These are phyloP conservation scores for Cynaeus angustus DNA, from an alignment of 2,888 invertebrate species.

Conservation along the genomic window DNA sequence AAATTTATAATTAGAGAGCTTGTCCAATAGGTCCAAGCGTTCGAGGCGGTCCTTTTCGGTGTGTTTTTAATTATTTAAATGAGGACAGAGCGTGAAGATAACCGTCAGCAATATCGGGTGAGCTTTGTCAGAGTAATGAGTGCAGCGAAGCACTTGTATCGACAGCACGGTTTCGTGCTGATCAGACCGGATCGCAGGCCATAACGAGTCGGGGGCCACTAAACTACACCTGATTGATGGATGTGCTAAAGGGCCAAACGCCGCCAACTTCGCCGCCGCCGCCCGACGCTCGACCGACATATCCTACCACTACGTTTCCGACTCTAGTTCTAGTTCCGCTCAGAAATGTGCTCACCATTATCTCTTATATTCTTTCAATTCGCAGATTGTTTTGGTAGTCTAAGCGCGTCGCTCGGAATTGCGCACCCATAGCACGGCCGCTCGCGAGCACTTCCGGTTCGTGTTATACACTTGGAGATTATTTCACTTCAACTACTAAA, in stretches of 20 bases:
- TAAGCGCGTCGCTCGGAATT: conserved; percentile 63
- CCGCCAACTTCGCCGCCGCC: conserved; percentile 39
- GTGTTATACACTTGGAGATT: conserved; percentile 63
- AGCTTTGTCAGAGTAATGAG: conserved; percentile 51
- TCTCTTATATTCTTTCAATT: conserved; percentile 64
- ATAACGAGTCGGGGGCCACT: conserved; percentile 47
- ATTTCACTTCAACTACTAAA: conserved; percentile 57
- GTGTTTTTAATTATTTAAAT: conserved; percentile 51
- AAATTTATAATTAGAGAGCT: conserved; percentile 53
- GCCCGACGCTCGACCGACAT: conserved; percentile 36
- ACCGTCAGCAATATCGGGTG: conserved; percentile 46
- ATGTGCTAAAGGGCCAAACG: conserved; percentile 54
- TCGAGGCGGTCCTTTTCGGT: conserved; percentile 39
- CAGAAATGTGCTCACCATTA: conserved; percentile 51
- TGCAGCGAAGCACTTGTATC: conserved; percentile 49
- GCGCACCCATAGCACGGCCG: conserved; percentile 64
- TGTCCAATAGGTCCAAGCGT: conserved; percentile 43
- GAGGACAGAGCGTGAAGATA: conserved; percentile 49
- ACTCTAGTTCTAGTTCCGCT: conserved; percentile 30
- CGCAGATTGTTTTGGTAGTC: conserved; percentile 66
- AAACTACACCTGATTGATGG: conserved; percentile 60
- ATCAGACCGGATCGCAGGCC: conserved; percentile 50
- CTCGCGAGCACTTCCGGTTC: conserved; percentile 62
- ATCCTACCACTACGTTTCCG: conserved; percentile 41
- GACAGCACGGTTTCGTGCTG: conserved; percentile 48